Evolutionary conservation across 1,140 invertebrate species (phyloP).

Genomic region (Glossosoma conforme): DNA sequence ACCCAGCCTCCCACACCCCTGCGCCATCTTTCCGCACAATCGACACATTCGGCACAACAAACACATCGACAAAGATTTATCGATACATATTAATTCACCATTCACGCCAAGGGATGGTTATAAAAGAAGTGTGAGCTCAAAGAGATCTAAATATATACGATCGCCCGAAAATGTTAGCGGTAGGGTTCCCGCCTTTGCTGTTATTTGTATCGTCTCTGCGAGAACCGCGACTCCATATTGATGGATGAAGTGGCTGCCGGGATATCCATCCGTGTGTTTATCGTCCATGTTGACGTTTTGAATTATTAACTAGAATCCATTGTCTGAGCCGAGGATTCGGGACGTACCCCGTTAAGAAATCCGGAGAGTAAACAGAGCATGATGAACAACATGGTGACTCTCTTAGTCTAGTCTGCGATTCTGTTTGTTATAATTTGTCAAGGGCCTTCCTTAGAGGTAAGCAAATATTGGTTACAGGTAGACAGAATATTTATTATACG

Average conservation of each 20-base stretch:
- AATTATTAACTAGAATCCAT: constrained; percentile 18
- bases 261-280: constrained; percentile 11
- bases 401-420: too few species aligned
- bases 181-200: too few species aligned
- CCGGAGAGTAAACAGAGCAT: constrained; percentile 9
- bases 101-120: constrained; percentile 18
- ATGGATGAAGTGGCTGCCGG: constrained; percentile 11
- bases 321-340: constrained; percentile 3
- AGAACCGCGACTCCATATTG: constrained; percentile 4
- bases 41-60: too few species aligned
- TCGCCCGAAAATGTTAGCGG: too few species aligned
- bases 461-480: too few species aligned
- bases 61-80: constrained; percentile 16
- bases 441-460: too few species aligned
- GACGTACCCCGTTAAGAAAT: constrained; percentile 3
- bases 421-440: too few species aligned
- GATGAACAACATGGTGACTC: too few species aligned
- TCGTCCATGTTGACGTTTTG: constrained; percentile 17
- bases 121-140: not conserved
- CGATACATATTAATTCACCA: constrained; percentile 26
- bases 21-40: too few species aligned
- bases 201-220: not conserved
- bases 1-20: too few species aligned
- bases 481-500: too few species aligned
- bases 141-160: not conserved